Evolutionary conservation across 2,113 vertebrate genomes (phyloP).

Genomic region (Eidolon helvum): DNA sequence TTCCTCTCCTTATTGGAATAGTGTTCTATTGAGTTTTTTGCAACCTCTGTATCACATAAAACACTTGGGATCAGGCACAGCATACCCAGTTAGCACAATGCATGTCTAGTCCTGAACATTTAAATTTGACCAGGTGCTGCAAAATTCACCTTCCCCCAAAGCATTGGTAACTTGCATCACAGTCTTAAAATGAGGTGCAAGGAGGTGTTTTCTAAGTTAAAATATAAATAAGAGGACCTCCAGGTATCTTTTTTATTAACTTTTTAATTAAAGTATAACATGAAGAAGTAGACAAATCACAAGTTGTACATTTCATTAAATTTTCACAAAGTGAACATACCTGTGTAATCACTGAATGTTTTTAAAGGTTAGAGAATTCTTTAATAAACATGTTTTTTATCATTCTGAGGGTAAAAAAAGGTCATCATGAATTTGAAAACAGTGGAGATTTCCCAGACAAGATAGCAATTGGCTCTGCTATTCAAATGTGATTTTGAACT

Average conservation of each 20-base stretch:
- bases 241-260: not conserved
- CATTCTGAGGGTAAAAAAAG: not conserved
- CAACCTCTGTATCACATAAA: not conserved
- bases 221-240: not conserved
- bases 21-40: constrained; percentile 47
- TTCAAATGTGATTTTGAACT: constrained; percentile 35
- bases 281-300: not conserved
- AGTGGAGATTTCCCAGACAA: not conserved
- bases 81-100: not conserved
- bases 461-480: not conserved
- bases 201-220: constrained; percentile 3
- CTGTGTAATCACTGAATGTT: not conserved
- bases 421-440: not conserved
- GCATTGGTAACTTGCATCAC: not conserved
- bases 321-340: constrained; percentile 30
- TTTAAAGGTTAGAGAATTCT: constrained; percentile 35
- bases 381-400: constrained; percentile 20
- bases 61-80: not conserved
- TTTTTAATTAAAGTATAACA: constrained; percentile 35
- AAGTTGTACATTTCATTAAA: not conserved
- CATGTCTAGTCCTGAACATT: not conserved
- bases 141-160: constrained; percentile 7
- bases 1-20: constrained; percentile 43
- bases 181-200: not conserved
- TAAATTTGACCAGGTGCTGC: not conserved